A percentile compares a stretch with the other conserved stretches of the same genome.
These are phyloP conservation scores for Mellilla xanthometata DNA, from an alignment of 2,888 invertebrate genomes.

Conservation along the genomic window DNA sequence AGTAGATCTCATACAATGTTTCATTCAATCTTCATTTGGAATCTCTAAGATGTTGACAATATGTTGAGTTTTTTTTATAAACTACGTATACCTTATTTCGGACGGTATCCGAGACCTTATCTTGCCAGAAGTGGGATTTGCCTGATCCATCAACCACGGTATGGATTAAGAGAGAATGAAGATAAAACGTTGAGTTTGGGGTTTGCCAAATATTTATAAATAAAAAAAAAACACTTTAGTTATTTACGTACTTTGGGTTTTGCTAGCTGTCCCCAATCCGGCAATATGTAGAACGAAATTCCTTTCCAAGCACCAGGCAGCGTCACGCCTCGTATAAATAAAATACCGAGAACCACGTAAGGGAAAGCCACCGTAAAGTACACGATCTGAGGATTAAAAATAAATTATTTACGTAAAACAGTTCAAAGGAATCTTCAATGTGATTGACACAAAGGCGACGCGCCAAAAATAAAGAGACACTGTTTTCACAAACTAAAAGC, in stretches of 20 bases:
- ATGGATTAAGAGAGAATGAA: no score
- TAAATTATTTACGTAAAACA: constrained; percentile 25
- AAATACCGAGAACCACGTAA: constrained; percentile 86
- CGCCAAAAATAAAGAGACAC: constrained; percentile 39
- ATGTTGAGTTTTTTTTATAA: no score
- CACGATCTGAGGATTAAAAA: constrained; percentile 76
- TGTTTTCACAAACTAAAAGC: constrained; percentile 13
- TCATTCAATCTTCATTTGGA: no score
- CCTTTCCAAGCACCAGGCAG: constrained; percentile 91
- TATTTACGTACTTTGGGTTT: constrained; percentile 85
- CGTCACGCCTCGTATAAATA: constrained; percentile 90
- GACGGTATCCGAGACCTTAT: no score
- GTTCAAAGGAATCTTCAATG: constrained; percentile 29
- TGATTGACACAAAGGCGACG: constrained; percentile 48
- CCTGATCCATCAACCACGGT: no score
- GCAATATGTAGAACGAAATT: constrained; percentile 89
- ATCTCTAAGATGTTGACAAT: no score
- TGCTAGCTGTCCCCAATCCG: constrained; percentile 88
- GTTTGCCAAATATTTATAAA: no score
- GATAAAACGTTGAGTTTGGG: no score
- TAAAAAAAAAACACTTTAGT: no score
- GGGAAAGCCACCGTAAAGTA: constrained; percentile 95
- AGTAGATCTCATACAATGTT: no score
- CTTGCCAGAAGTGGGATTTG: no score
- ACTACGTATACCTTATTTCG: no score